Conservation (phyloP, 2,888 invertebrate species). For the Octodonta nipae region DNA sequence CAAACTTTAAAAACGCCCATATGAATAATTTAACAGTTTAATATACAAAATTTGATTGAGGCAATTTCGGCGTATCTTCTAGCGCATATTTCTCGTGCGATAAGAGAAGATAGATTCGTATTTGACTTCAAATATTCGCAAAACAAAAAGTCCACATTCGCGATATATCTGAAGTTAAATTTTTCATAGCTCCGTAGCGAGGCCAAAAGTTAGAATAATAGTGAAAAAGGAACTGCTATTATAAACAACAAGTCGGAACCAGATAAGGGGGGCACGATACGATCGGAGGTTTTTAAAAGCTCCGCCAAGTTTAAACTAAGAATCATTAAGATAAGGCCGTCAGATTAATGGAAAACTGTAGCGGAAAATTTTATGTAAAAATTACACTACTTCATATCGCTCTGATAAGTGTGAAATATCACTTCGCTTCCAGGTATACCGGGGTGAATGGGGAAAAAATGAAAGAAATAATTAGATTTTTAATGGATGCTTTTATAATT, state of each 20-base stretch:
- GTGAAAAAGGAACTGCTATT: constrained; percentile 14
- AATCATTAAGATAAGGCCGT: constrained; percentile 38
- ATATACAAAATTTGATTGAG: too few relatives aligned
- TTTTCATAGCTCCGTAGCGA: constrained; percentile 5
- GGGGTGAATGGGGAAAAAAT: constrained; percentile 20
- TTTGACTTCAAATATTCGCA: too few relatives aligned
- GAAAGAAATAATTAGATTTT: constrained; percentile 32
- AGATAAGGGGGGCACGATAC: constrained; percentile 24
- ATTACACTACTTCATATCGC: constrained; percentile 37
- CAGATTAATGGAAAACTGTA: constrained; percentile 38
- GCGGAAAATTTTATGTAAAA: constrained; percentile 38
- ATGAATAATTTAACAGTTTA: too few relatives aligned
- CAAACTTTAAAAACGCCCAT: too few relatives aligned
- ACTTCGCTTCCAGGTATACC: constrained; percentile 32
- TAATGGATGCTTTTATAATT: constrained; percentile 11
- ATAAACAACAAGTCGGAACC: constrained; percentile 26
- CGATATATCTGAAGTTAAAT: too few relatives aligned
- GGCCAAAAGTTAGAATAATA: constrained; percentile 7
- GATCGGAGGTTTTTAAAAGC: constrained; percentile 32
- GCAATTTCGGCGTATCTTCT: too few relatives aligned
- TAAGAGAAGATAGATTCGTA: too few relatives aligned
- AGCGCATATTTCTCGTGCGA: too few relatives aligned
- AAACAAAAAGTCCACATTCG: too few relatives aligned
- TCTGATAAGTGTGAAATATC: constrained; percentile 37
- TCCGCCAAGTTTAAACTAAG: constrained; percentile 35